Conservation (phyloP, 1,140 invertebrate species). For the Drosophila santomea region DNA sequence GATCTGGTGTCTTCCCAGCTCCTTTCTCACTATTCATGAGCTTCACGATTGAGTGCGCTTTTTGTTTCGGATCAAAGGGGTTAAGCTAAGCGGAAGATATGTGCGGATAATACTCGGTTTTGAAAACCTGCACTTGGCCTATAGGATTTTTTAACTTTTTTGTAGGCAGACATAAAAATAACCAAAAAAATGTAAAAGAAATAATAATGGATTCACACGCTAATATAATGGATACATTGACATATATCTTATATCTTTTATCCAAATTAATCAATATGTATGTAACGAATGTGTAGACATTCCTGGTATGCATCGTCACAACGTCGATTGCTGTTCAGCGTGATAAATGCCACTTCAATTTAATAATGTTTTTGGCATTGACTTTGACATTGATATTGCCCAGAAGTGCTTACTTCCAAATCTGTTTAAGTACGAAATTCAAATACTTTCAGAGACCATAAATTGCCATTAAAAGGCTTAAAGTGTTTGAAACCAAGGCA, state of each 20-base stretch:
- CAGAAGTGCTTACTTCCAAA: conserved; percentile 6
- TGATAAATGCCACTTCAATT: background rate
- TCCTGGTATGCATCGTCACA: background rate
- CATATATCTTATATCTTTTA: too few relatives aligned
- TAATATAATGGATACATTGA: too few relatives aligned
- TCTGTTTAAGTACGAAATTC: conserved; percentile 29
- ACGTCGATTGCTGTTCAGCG: too few relatives aligned
- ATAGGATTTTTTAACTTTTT: background rate
- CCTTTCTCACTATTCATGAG: conserved; percentile 59
- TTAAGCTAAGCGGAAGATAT: conserved; percentile 37
- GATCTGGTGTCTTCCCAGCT: conserved; percentile 40
- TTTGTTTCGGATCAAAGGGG: conserved; percentile 37
- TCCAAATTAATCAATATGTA: too few relatives aligned
- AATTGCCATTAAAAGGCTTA: conserved; percentile 68
- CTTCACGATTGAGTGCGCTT: conserved; percentile 58
- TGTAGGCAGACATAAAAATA: background rate
- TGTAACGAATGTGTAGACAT: too few relatives aligned
- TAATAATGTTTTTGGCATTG: conserved; percentile 25
- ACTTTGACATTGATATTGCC: conserved; percentile 63
- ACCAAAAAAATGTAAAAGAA: too few relatives aligned
- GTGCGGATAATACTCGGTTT: conserved; percentile 3
- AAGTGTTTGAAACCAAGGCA: conserved; percentile 48
- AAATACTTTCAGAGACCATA: conserved; percentile 41
- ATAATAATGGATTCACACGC: too few relatives aligned
- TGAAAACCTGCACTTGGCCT: background rate